Percentiles rank a stretch among this genome's conserved stretches.
These are phyloP conservation scores for Drosophila anomelani DNA, from an alignment of 2,888 invertebrate genomes.

Conservation along the genomic window DNA sequence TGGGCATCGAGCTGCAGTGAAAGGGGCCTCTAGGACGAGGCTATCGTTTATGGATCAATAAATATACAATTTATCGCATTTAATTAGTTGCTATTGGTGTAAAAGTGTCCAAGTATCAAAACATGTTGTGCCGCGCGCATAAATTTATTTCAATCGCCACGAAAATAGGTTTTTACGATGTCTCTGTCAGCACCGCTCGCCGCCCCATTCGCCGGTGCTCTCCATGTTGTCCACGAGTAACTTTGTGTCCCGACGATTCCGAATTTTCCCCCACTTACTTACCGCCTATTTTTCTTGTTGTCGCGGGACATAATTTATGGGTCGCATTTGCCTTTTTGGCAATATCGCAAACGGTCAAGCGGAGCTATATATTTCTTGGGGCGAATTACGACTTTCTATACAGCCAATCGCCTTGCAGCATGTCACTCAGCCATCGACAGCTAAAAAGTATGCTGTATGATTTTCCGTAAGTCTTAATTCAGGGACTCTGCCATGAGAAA, in stretches of 20 bases:
- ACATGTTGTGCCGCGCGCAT: slow-evolving; percentile 74
- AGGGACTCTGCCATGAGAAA: neutral
- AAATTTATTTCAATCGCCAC: slow-evolving; percentile 67
- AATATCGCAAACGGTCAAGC: slow-evolving; percentile 42
- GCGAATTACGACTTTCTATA: slow-evolving; percentile 42
- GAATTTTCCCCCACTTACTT: slow-evolving; percentile 36
- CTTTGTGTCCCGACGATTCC: slow-evolving; percentile 42
- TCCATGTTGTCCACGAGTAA: slow-evolving; percentile 30
- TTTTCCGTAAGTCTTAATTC: neutral
- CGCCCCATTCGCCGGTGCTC: neutral
- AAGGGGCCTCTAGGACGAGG: slow-evolving; percentile 18
- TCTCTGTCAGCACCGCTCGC: slow-evolving; percentile 49
- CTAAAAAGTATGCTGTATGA: slow-evolving; percentile 65
- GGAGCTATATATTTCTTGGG: slow-evolving; percentile 33
- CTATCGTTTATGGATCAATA: slow-evolving; percentile 52
- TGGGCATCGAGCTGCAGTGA: slow-evolving; percentile 5
- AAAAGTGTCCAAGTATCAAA: slow-evolving; percentile 64
- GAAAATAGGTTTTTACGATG: slow-evolving; percentile 76
- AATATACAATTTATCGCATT: slow-evolving; percentile 61
- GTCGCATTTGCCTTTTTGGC: slow-evolving; percentile 62
- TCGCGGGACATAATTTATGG: slow-evolving; percentile 63
- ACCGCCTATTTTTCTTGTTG: slow-evolving; percentile 18
- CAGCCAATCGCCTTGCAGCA: slow-evolving; percentile 5
- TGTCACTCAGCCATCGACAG: slow-evolving; percentile 11
- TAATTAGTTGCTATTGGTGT: slow-evolving; percentile 71